Percentiles rank a stretch among this genome's conserved stretches.
phyloP scores from a whole-genome alignment of 2,113 vertebrate genomes.

The Piliocolobus tephrosceles region DNA sequence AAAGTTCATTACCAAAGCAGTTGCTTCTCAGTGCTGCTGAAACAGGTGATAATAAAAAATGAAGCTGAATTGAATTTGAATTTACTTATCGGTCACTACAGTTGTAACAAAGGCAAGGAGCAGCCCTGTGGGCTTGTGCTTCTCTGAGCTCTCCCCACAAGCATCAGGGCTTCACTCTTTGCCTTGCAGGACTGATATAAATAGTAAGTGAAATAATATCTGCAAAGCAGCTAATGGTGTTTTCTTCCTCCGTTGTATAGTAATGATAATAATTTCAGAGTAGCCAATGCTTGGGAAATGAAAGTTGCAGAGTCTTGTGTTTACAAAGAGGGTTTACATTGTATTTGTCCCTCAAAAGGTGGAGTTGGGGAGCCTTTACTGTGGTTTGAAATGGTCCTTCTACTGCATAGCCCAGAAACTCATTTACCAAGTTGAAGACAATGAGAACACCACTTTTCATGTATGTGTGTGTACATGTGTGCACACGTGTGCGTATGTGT shows the following conservation, averaged over 20 bases:
- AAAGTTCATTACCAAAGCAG: neutral
- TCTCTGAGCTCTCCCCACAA: neutral
- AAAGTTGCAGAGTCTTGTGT: neutral
- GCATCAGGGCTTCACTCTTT: neutral
- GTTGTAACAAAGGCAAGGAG: neutral
- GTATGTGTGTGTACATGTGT: neutral
- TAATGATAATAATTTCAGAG: neutral
- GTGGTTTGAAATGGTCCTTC: neutral
- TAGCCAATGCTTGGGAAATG: neutral
- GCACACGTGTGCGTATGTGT: neutral
- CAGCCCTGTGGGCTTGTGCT: neutral
- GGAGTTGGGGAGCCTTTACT: neutral
- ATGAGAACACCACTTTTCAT: neutral
- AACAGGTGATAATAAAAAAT: neutral
- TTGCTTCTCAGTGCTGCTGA: slow-evolving; percentile 46
- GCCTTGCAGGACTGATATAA: neutral
- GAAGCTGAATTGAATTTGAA: slow-evolving; percentile 8
- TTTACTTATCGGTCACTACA: neutral
- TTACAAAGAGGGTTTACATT: neutral
- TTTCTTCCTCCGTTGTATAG: neutral
- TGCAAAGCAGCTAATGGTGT: neutral
- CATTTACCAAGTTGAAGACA: neutral
- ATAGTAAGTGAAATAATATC: neutral
- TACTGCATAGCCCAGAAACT: neutral
- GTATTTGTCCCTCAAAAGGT: neutral